Conservation (phyloP, 2,797 vertebrate species). For the Halcyon badia region DNA sequence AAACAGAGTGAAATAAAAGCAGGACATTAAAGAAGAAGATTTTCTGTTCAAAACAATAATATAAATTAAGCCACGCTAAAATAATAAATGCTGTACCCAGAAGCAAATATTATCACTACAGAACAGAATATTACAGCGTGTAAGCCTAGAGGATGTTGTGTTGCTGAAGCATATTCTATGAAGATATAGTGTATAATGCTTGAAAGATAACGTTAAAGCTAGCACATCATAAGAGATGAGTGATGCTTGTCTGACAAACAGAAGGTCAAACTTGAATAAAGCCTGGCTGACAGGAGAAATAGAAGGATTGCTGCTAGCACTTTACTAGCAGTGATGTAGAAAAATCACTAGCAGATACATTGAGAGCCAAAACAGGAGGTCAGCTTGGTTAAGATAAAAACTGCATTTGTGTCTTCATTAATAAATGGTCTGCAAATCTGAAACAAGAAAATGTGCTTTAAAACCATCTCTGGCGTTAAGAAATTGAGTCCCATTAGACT, state of each 20-base stretch:
- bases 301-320: slow-evolving; percentile 40
- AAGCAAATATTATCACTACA: slow-evolving; percentile 20
- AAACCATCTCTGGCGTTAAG: neutral
- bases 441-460: neutral
- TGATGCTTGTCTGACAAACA: slow-evolving; percentile 55
- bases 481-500: neutral
- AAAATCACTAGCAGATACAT: slow-evolving; percentile 25
- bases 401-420: neutral
- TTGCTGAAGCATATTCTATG: slow-evolving; percentile 2
- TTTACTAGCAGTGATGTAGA: slow-evolving; percentile 43
- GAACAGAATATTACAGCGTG: neutral
- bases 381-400: slow-evolving; percentile 33
- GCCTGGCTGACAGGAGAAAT: slow-evolving; percentile 48
- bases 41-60: neutral
- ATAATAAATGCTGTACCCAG: neutral
- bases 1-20: neutral
- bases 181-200: neutral
- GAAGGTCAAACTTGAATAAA: slow-evolving; percentile 62
- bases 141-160: neutral
- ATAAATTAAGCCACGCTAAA: slow-evolving; percentile 20
- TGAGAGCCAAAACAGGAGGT: slow-evolving; percentile 25
- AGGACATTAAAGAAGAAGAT: neutral
- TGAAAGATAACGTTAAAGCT: slow-evolving; percentile 31
- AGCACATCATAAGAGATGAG: slow-evolving; percentile 43
- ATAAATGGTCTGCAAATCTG: neutral